Conservation (phyloP, 2,888 invertebrate species). For the Lottia gigantea region DNA sequence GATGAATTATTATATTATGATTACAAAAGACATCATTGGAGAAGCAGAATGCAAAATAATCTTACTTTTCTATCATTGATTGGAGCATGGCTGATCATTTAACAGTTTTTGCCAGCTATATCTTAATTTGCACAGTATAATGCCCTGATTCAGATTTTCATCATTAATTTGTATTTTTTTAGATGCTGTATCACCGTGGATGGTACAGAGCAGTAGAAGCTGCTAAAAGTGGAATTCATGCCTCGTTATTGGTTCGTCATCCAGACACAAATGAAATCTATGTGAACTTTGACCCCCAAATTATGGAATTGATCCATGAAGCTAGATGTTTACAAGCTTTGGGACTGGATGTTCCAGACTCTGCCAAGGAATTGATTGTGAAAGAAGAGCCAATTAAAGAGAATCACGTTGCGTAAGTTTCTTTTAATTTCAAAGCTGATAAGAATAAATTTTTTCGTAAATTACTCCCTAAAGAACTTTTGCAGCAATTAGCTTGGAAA, state of each 20-base stretch:
- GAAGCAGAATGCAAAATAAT: neutral
- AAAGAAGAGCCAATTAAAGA: slow-evolving; percentile 63
- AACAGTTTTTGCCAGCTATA: neutral
- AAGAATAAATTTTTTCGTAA: neutral
- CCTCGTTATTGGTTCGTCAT: slow-evolving; percentile 73
- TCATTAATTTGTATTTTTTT: too few species aligned
- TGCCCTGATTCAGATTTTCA: too few species aligned
- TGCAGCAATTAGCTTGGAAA: neutral
- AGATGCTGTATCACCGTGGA: slow-evolving; percentile 67
- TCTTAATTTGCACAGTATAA: neutral
- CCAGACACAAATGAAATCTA: slow-evolving; percentile 62
- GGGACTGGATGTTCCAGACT: slow-evolving; percentile 66
- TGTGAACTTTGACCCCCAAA: slow-evolving; percentile 68
- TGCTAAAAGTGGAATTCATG: slow-evolving; percentile 62
- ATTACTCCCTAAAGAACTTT: too few species aligned
- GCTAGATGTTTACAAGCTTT: slow-evolving; percentile 66
- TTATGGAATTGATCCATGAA: slow-evolving; percentile 68
- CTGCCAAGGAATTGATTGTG: slow-evolving; percentile 60
- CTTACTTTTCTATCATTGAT: too few species aligned
- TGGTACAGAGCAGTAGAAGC: slow-evolving; percentile 67
- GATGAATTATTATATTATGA: neutral
- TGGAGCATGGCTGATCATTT: too few species aligned
- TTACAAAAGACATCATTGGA: too few species aligned
- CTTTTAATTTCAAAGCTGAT: neutral
- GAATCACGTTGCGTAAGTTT: slow-evolving; percentile 59